Evolutionary conservation across 2,888 invertebrate genomes (phyloP), one percentile per base, ranked within the genome.

Genomic region (Troilus luridus): DNA sequence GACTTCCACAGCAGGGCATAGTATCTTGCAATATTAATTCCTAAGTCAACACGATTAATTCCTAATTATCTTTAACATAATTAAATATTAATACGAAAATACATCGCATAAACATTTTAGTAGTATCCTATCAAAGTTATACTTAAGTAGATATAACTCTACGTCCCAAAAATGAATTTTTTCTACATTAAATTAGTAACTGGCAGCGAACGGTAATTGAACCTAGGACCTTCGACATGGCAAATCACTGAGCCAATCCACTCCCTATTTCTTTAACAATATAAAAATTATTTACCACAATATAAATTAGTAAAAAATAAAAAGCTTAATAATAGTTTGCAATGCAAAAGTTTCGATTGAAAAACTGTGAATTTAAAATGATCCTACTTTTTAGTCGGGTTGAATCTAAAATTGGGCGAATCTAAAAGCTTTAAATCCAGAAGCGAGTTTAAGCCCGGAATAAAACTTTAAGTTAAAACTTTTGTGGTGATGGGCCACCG

Each of bases 401-500:
- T 41, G 41, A 41, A 41, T 41, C 41, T 3, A 41, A 27, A 77
- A 41, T 77, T 41, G 19, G 72, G 17, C 41, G 3, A 77, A 77
- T 41, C 72, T 77, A 41, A 77, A 77, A 77, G 27, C 41, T 72
- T 72, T 72, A 27, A 72, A 72, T 72, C 72, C 72, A 17, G 17
- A 17, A 19, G 1, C 27, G 27, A 24, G 41, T 77, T 77, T 77
- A 19, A 77, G 41, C 72, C 41, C 17, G 17, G 27, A 9, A 41
- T 77, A 77, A 77, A 77, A 77, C 27, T 77, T 77, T 8, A 17
- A 27, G 17, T 41, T 77, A 17, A 77, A 77, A 77, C 72, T 77
- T 77, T 77, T 17, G 72, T 77, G 72, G 72, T 77, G 24, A 77
- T 11, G 27, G 72, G 72, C 41, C 41, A 77, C 7, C 72, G 5